phyloP scores from a whole-genome alignment of 2,797 vertebrate species.

The Tangara arthus region DNA sequence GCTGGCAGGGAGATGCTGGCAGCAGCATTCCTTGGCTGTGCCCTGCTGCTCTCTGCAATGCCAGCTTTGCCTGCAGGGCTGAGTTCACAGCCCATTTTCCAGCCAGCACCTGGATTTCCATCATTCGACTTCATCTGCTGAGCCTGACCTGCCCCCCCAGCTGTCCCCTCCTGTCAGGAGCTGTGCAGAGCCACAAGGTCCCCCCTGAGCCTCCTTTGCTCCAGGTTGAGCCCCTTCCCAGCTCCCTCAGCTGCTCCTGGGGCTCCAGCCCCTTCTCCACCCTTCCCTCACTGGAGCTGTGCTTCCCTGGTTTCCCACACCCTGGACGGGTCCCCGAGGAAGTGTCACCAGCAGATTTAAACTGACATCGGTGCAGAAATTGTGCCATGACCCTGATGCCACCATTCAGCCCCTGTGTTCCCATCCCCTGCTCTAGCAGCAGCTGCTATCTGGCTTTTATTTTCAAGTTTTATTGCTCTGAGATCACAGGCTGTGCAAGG shows the following conservation, averaged over 20 bases:
- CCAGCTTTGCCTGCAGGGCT: neutral
- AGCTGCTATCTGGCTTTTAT: neutral
- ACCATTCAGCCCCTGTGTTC: neutral
- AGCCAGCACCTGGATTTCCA: neutral
- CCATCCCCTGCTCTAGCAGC: accelerated
- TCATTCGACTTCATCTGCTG: neutral
- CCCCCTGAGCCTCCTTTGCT: neutral
- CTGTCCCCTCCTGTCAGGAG: neutral
- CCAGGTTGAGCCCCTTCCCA: neutral
- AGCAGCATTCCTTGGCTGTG: neutral
- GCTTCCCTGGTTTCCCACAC: neutral
- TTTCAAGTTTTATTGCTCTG: neutral
- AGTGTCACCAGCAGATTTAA: neutral
- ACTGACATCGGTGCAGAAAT: accelerated
- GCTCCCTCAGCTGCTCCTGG: accelerated
- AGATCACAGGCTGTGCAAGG: neutral
- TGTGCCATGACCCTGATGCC: neutral
- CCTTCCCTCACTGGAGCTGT: neutral
- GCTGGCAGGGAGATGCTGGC: neutral
- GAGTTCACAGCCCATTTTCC: neutral
- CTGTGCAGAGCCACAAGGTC: neutral
- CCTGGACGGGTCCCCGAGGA: neutral
- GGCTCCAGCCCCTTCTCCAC: neutral
- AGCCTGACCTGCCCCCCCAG: accelerated
- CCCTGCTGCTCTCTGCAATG: neutral